These are phyloP conservation scores for Psilanteris sp. DNA, from an alignment of 1,140 invertebrate species.

Conservation along the genomic window DNA sequence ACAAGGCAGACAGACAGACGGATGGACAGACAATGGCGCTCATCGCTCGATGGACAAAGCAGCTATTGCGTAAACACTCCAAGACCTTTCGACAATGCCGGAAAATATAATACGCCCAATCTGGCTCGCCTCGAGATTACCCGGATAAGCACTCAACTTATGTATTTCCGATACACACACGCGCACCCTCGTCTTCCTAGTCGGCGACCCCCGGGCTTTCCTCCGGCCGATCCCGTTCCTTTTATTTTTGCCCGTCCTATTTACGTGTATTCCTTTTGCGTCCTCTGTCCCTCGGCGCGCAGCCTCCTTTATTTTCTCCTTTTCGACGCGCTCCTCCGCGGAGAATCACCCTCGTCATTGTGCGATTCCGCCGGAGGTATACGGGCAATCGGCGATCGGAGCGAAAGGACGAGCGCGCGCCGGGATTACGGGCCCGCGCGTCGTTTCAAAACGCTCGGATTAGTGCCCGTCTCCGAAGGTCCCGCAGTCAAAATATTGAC, in stretches of 20 bases:
- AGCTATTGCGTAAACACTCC: conserved; percentile 80
- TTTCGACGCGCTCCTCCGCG: conserved; percentile 22
- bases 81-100: conserved; percentile 69
- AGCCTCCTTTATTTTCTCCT: conserved; percentile 15
- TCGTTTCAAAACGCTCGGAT: conserved; percentile 39
- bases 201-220: conserved; percentile 10
- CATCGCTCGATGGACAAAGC: conserved; percentile 79
- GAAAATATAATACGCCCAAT: conserved; percentile 71
- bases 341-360: conserved; percentile 46
- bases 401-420: conserved; percentile 36
- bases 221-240: conserved; percentile 30
- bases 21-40: conserved; percentile 76
- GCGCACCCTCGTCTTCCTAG: conserved; percentile 29
- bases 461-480: conserved; percentile 18
- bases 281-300: conserved; percentile 5
- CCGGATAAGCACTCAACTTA: conserved; percentile 69
- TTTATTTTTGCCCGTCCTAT: conserved; percentile 45
- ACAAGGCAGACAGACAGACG: conserved; percentile 54
- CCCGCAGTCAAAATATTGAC: conserved; percentile 46
- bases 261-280: conserved; percentile 10
- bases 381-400: conserved; percentile 14
- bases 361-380: conserved; percentile 26
- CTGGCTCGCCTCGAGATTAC: conserved; percentile 71
- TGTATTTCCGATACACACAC: conserved; percentile 67
- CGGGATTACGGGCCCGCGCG: conserved; percentile 39